A percentile compares a stretch with the other conserved stretches of the same genome.
Conservation (phyloP, 2,113 vertebrate genomes). For the Paramormyrops kingsleyae region DNA sequence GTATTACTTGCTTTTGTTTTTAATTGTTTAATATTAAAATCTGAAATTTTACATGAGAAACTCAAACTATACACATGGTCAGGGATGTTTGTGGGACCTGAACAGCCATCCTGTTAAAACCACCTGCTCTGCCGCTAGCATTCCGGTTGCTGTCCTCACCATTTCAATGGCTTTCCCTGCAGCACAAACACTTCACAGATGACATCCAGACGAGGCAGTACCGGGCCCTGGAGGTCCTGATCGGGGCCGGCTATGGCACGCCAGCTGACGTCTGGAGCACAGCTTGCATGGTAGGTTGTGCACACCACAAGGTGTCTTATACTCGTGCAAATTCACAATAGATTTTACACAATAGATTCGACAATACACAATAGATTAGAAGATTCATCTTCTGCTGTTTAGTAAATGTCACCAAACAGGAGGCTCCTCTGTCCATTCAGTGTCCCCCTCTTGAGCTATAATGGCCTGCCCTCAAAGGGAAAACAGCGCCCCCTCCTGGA, state of each 20-base stretch:
- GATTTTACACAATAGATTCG: too few relatives aligned
- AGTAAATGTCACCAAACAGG: not conserved
- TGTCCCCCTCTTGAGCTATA: not conserved
- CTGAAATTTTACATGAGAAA: not conserved
- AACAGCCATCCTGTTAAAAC: not conserved
- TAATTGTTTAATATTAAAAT: not conserved
- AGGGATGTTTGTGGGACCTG: not conserved
- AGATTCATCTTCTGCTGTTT: not conserved
- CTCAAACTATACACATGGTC: not conserved
- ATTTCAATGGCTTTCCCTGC: conserved; percentile 13
- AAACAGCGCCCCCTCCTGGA: too few relatives aligned
- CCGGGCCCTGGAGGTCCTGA: conserved; percentile 85
- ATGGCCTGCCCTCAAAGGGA: not conserved
- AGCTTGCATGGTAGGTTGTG: conserved; percentile 81
- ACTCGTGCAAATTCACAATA: not conserved
- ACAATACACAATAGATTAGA: not conserved
- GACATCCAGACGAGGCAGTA: conserved; percentile 97
- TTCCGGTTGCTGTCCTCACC: not conserved
- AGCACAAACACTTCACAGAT: conserved; percentile 97
- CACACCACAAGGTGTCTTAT: not conserved
- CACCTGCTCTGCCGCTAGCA: not conserved
- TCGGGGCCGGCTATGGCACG: conserved; percentile 85
- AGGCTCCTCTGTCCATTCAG: not conserved
- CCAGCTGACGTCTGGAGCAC: conserved; percentile 99
- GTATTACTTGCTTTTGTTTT: not conserved